These are phyloP conservation scores for Psittacula derbiana DNA, from an alignment of 2,797 vertebrate genomes.

Conservation along the genomic window DNA sequence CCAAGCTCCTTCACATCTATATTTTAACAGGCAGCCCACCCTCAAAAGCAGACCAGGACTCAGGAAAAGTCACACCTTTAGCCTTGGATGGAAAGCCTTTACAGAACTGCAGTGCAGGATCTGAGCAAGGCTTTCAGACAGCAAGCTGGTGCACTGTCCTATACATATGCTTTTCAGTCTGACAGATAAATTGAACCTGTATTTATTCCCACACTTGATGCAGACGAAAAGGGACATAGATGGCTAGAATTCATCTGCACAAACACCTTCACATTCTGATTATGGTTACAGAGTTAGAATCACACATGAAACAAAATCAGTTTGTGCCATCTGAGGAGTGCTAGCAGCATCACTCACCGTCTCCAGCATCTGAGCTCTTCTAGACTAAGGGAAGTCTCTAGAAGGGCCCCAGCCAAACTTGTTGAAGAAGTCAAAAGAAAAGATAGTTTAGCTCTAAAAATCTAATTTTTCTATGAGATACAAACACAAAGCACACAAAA, in stretches of 20 bases:
- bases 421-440: neutral
- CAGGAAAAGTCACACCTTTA: neutral
- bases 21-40: neutral
- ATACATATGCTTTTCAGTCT: neutral
- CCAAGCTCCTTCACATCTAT: neutral
- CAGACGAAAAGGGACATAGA: neutral
- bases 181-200: constrained; percentile 14
- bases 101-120: constrained; percentile 1
- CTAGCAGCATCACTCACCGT: neutral
- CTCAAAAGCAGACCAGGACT: constrained; percentile 15
- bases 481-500: neutral
- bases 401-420: neutral
- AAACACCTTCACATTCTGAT: constrained; percentile 20
- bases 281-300: constrained; percentile 4
- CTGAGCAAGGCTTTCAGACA: constrained; percentile 27
- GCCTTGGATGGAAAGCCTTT: constrained; percentile 32
- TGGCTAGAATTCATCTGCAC: neutral
- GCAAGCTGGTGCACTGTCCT: neutral
- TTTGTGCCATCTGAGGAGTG: neutral
- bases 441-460: neutral
- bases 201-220: neutral
- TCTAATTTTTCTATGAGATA: neutral
- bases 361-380: neutral
- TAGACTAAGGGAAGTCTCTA: neutral
- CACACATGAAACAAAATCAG: neutral